A percentile compares a stretch with the other conserved stretches of the same genome.
phyloP scores from a whole-genome alignment of 2,888 invertebrate species.

The Drosophila rellima region DNA sequence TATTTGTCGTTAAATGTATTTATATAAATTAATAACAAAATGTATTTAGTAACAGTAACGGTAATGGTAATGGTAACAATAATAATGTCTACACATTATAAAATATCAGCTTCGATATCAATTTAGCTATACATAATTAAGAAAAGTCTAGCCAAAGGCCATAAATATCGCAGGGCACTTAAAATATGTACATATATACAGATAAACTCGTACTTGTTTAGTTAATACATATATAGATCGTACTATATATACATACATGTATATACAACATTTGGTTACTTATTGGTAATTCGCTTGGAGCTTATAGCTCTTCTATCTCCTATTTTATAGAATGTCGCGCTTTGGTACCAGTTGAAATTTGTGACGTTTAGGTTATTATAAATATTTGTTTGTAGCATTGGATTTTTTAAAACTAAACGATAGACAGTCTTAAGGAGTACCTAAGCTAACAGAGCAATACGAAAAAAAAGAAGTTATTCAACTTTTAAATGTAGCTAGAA shows the following conservation, averaged over 20 bases:
- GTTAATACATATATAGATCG: constrained; percentile 18
- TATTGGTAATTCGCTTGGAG: constrained; percentile 31
- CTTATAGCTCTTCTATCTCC: constrained; percentile 23
- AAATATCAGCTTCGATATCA: constrained; percentile 68
- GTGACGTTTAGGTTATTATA: constrained; percentile 44
- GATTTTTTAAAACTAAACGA: constrained; percentile 54
- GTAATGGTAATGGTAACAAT: constrained; percentile 22
- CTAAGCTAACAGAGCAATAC: constrained; percentile 26
- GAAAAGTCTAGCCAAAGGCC: constrained; percentile 56
- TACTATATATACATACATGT: background rate
- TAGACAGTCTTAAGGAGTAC: constrained; percentile 74
- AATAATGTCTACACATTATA: constrained; percentile 30
- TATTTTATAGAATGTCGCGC: constrained; percentile 43
- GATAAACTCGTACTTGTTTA: constrained; percentile 6
- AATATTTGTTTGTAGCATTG: constrained; percentile 35
- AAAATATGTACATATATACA: constrained; percentile 19
- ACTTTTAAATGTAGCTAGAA: constrained; percentile 4
- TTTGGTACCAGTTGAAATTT: constrained; percentile 71
- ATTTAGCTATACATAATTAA: constrained; percentile 38
- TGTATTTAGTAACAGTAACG: constrained; percentile 30
- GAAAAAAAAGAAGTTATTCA: constrained; percentile 6
- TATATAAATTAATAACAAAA: constrained; percentile 75
- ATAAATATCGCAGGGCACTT: constrained; percentile 73
- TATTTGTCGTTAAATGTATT: constrained; percentile 58
- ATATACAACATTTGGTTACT: constrained; percentile 44